Evolutionary conservation across 2,113 vertebrate species (phyloP), one percentile per base, ranked within the genome.

Genomic region (Dissostichus mawsoni): DNA sequence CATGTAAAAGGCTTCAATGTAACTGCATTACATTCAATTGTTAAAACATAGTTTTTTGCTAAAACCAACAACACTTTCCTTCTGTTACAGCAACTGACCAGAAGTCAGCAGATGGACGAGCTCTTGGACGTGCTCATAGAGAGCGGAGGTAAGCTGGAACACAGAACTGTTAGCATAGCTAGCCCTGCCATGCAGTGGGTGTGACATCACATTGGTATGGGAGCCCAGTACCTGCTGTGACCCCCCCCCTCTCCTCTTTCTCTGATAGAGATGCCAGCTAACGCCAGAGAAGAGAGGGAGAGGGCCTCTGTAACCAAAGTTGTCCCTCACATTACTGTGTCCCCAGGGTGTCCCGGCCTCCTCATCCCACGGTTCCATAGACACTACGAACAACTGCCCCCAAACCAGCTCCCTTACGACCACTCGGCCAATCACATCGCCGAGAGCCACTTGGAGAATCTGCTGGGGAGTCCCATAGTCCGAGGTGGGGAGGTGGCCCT

Each of bases 31-130:
- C 16, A 50, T 14, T 56, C 2, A 23, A 77, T 23, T 0, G 2
- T 50, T 56, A 13, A 69, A 75, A 66, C n/a, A 45, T 20, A 29
- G 23, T 70, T 72, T 17, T 1, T 20, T 33, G 5, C n/a, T 71
- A 29, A 73, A 66, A 68, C 29, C 29, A 68, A 1, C 62, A 73
- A 5, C 14, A 5, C 11, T 70, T 2, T 69, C 62, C 79, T 53
- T 13, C 68, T 87, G 66, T 94, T 93, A 51, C 93, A 99, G 97
- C 98, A 99, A 93, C 95, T 98, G 95, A 97, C 96, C 84, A 95
- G 96, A 90, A 99, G 98, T 92, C 98, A 99, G 92, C 98, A 99
- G 94, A 99, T 99, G 97, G 98, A 99, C 2, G 98, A 99, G 88
- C 97, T 99, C 77, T 89, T 99, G 86, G 98, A 99, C 33, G 98